Base-by-base conservation (phyloP, 2,888 invertebrate genomes). In the Dascillus cervinus region DNA sequence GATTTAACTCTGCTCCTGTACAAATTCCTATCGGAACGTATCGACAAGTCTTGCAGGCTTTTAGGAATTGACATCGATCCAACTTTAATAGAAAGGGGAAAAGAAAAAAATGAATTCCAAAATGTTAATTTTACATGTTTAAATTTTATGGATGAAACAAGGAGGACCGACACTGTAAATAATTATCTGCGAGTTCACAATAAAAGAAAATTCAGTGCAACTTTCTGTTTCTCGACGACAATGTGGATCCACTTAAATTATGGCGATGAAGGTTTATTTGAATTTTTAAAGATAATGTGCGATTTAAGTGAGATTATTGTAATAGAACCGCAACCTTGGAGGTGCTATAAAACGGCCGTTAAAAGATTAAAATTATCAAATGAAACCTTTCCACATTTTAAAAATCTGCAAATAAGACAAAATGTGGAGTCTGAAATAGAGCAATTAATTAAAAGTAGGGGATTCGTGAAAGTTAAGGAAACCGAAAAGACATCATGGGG, bases 161-260 rank as follows among this genome's bases (percentile, higher is more conserved):
- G 60, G 2, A 49, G 69, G 2, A 55, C 62, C 17, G 35, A 47
- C 17, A 29, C 55, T 2, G 55, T 81, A n/a, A 44, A 60, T 4
- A 43, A 60, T 0, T 79, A 71, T 58, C 62, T 84, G 29, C 35
- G 52, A 14, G 43, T 41, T 2, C 46, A 64, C 39, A 50, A 65
- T 1, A 69, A 64, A 26, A 26, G 50, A 0, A 67, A 58, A 37
- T 87, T 84, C 65, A 77, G 82, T 64, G 67, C 76, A 2, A 70
- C 75, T 26, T 85, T 84, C 59, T 83, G 84, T 56, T 87, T 89
- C 57, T 88, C 89, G 4, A 74, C 87, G 14, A 84, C 87, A 10
- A 87, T 90, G 87, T 90, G 90, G 90, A 84, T 90, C 52, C 90
- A 90, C 63, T 59, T 90, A 12, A 89, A 90, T 60, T 70, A 82